phyloP scores from a whole-genome alignment of 2,113 vertebrate genomes.

The Notothenia rossii region DNA sequence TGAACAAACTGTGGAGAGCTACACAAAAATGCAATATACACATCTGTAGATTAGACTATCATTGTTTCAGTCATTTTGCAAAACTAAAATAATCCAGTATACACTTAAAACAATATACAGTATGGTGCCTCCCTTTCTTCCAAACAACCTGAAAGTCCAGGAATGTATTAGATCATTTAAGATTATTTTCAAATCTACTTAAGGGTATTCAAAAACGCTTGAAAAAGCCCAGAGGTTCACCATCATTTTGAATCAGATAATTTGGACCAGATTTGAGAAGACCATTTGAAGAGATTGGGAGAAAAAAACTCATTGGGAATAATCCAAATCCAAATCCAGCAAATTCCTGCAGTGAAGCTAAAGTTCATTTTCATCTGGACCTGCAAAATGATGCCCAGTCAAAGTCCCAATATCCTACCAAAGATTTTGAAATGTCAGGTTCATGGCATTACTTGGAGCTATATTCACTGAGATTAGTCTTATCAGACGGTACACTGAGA shows the following conservation, averaged over 20 bases:
- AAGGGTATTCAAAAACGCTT: not conserved
- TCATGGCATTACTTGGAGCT: slow-evolving; percentile 13
- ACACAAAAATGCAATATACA: not conserved
- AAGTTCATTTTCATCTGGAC: not conserved
- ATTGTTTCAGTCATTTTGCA: not conserved
- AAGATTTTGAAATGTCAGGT: slow-evolving; percentile 20
- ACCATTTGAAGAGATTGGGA: not conserved
- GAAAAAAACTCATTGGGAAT: not conserved
- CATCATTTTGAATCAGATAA: too few relatives aligned
- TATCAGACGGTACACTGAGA: slow-evolving; percentile 44
- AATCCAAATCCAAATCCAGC: not conserved
- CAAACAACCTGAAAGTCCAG: not conserved
- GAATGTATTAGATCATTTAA: not conserved
- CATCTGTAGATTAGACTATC: not conserved
- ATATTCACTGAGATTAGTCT: slow-evolving; percentile 38
- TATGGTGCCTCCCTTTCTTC: not conserved
- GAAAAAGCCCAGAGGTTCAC: not conserved
- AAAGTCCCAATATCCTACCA: slow-evolving; percentile 8
- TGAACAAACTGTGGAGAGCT: not conserved
- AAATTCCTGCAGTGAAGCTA: not conserved
- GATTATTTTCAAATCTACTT: not conserved
- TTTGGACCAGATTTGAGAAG: slow-evolving; percentile 1
- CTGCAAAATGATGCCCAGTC: slow-evolving; percentile 32
- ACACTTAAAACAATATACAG: not conserved
- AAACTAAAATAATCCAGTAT: not conserved